These are phyloP conservation scores for Gobionotothen gibberifrons DNA, from an alignment of 2,797 vertebrate species.

Conservation along the genomic window DNA sequence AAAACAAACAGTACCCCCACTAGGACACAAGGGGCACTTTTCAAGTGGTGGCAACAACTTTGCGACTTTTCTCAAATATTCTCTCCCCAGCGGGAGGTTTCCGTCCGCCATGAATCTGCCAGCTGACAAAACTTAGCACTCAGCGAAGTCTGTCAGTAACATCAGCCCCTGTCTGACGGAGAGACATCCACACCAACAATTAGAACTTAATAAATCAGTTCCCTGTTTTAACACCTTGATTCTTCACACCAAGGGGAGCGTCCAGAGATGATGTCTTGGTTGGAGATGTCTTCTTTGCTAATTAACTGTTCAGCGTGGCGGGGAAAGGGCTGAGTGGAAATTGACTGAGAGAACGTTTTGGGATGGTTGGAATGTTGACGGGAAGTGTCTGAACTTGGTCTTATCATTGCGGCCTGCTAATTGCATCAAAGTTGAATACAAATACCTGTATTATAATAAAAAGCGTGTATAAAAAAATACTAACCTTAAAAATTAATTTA, in stretches of 20 bases:
- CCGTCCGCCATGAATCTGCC: slow-evolving; percentile 73
- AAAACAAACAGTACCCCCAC: slow-evolving; percentile 77
- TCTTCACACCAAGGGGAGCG: slow-evolving; percentile 49
- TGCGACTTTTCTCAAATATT: slow-evolving; percentile 85
- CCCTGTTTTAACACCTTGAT: slow-evolving; percentile 80
- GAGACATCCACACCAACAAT: slow-evolving; percentile 86
- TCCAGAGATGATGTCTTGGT: slow-evolving; percentile 56
- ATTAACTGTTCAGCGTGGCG: slow-evolving; percentile 48
- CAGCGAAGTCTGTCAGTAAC: slow-evolving; percentile 84
- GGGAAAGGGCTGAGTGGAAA: background rate
- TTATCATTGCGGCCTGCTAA: background rate
- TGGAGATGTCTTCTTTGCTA: slow-evolving; percentile 50
- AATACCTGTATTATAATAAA: background rate
- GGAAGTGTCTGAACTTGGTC: background rate
- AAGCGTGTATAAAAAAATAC: too few relatives aligned
- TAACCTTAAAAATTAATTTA: too few relatives aligned
- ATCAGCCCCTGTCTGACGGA: slow-evolving; percentile 74
- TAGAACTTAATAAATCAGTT: slow-evolving; percentile 87
- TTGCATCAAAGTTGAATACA: background rate
- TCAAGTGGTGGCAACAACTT: slow-evolving; percentile 85
- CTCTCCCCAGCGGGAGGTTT: slow-evolving; percentile 67
- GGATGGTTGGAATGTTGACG: background rate
- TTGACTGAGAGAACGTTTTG: background rate
- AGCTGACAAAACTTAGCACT: slow-evolving; percentile 87
- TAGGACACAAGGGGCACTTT: slow-evolving; percentile 80